phyloP scores from a whole-genome alignment of 2,888 invertebrate species.

The Thelaira solivaga region DNA sequence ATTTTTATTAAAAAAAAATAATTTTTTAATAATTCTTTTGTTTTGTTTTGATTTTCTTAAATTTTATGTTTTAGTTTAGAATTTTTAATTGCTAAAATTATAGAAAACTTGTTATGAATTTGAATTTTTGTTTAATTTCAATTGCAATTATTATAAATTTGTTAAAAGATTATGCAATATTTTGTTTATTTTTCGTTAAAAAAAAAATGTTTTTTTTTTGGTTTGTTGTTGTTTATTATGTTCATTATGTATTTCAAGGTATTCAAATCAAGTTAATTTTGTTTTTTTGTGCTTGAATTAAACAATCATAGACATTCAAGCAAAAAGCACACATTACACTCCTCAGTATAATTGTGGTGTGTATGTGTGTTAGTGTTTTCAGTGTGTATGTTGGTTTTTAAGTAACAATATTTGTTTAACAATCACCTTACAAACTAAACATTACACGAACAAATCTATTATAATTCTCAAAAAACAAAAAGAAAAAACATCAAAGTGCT shows the following conservation, averaged over 20 bases:
- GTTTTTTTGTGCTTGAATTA: constrained; percentile 39
- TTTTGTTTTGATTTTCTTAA: neutral
- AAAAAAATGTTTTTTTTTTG: too few relatives aligned
- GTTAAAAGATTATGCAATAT: constrained; percentile 44
- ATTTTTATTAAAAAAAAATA: neutral
- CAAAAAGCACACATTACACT: constrained; percentile 26
- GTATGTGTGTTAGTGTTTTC: neutral
- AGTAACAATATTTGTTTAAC: constrained; percentile 52
- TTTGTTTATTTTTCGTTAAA: constrained; percentile 46
- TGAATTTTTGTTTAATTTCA: constrained; percentile 24
- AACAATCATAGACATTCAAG: constrained; percentile 38
- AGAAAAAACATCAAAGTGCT: constrained; percentile 11
- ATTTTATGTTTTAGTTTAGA: neutral
- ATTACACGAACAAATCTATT: constrained; percentile 56
- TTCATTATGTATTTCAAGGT: constrained; percentile 61
- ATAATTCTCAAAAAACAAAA: constrained; percentile 43
- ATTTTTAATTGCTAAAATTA: constrained; percentile 10
- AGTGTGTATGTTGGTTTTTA: constrained; percentile 12
- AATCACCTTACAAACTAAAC: constrained; percentile 38
- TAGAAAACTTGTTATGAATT: constrained; percentile 24
- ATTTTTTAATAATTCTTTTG: neutral
- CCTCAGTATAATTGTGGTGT: constrained; percentile 13
- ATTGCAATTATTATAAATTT: constrained; percentile 35
- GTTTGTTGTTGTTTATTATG: constrained; percentile 25
- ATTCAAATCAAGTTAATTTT: constrained; percentile 55